phyloP scores from a whole-genome alignment of 2,113 vertebrate species.

The Apistogramma diplotaenia region DNA sequence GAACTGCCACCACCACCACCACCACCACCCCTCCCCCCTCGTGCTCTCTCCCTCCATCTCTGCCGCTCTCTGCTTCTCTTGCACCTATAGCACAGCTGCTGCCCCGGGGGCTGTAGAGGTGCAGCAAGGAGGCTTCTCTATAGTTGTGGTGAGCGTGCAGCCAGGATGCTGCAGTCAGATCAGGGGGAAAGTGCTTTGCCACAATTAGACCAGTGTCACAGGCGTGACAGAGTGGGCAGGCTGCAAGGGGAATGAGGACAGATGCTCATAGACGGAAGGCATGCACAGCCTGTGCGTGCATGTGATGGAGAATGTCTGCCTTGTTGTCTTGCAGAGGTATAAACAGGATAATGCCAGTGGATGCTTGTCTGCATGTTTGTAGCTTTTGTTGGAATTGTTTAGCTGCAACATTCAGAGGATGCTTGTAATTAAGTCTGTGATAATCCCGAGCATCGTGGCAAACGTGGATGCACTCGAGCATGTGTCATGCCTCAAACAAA shows the following conservation, averaged over 20 bases:
- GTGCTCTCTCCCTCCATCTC: background rate
- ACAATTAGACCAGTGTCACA: conserved; percentile 57
- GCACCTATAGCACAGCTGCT: conserved; percentile 54
- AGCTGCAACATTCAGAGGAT: background rate
- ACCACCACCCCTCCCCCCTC: conserved; percentile 9
- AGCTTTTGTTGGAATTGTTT: background rate
- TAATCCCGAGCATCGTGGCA: conserved; percentile 21
- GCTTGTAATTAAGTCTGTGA: conserved; percentile 14
- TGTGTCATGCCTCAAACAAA: conserved; percentile 1
- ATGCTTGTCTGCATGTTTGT: background rate
- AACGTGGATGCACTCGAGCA: conserved; percentile 4
- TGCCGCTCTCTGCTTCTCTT: background rate
- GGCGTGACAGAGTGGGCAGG: conserved; percentile 38
- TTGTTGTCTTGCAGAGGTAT: background rate
- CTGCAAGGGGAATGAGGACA: conserved; percentile 43
- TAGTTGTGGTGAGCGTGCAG: conserved; percentile 37
- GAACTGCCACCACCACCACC: too few relatives aligned
- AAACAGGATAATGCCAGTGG: background rate
- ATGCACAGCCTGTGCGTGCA: background rate
- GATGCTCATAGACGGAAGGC: conserved; percentile 21
- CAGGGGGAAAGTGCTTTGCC: conserved; percentile 35
- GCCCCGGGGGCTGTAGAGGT: conserved; percentile 57
- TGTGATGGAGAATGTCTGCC: conserved; percentile 1
- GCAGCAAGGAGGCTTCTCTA: conserved; percentile 51
- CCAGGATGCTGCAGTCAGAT: conserved; percentile 58